Evolutionary conservation across 2,113 vertebrate genomes (phyloP), one percentile per base, ranked within the genome.

Genomic region (Mustela lutreola): DNA sequence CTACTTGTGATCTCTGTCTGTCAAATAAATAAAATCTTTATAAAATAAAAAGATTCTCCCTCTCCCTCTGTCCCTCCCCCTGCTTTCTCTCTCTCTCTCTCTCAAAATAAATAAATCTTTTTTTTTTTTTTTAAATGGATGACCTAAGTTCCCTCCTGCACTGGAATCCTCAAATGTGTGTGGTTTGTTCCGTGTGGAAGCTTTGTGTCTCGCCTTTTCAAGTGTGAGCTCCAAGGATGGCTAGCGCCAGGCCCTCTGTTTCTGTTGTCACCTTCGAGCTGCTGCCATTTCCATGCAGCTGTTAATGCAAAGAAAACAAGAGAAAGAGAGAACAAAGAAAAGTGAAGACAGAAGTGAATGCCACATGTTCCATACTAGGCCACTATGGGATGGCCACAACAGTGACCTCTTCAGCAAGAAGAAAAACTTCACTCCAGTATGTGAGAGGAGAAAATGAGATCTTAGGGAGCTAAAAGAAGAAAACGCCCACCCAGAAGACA

Each of bases 221-320:
- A 80, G 48, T 75, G 24, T 58, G n/a, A 97, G 84, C 22, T 80
- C 62, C 62, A 85, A 89, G 73, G 82, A 83, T 26, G 48, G 36
- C 22, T 84, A 92, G 86, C 50, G 3, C 76, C 71, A 60, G 63
- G 75, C 70, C 73, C 80, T 94, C 60, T 58, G 18, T 85, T 84
- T 97, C 76, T 96, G 48, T 81, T 97, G 94, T 97, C 94, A 96
- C 92, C 84, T 97, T 96, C 4, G 24, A 97, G 87, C n/a, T 91
- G 16, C 76, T 97, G 89, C 91, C 92, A 94, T 89, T 79, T 83
- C 73, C 83, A 87, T 56, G 75, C 58, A 96, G 82, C 79, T 97
- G 82, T 88, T 75, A 96, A 83, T 92, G 62, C 90, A 18, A 70
- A 85, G 84, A 63, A 65, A 36, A 80, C 21, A 83, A 21, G 50